Evolutionary conservation across 2,888 invertebrate genomes (phyloP), one percentile per base, ranked within the genome.

Genomic region (Linyphia triangularis): DNA sequence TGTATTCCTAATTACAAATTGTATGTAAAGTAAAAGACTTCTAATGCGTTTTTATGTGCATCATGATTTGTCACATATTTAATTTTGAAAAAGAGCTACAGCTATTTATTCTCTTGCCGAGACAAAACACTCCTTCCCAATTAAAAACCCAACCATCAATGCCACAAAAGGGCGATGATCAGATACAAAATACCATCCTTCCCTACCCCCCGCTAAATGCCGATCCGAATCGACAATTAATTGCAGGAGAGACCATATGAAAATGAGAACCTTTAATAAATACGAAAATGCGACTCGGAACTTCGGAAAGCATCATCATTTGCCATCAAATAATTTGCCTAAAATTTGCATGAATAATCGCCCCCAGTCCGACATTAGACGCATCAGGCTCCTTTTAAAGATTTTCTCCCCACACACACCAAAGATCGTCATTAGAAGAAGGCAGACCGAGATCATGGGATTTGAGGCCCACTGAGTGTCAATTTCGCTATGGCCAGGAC

Each of bases 251-350:
- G 72, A 75, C 81, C 86, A 75, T 88, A 75, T 88, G 86, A 88
- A 88, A 75, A 88, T 88, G 86, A 88, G 81, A 63, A 81, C 51
- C 86, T 81, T 81, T 82, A 81, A 88, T 88, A 88, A 88, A 88
- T 88, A 81, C 86, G 81, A 75, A 88, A 88, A 88, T 57, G 86
- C 81, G 43, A 78, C 86, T 82, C 51, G n/a, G n/a, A 81, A 88
- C 75, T 88, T 88, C 75, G 81, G 75, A 81, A 88, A 81, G 86
- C 86, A 88, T 88, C 86, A 88, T 88, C 86, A 88, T 88, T 88
- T 88, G 86, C 81, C 86, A 88, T 81, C 86, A 88, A 88, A 88
- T 88, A 88, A 88, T 88, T 88, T 88, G 85, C 86, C 86, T 88
- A 81, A 88, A 88, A 88, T 88, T 88, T 81, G 86, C 86, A 88